Conservation (phyloP, 2,113 vertebrate genomes). For the Sarotherodon lohbergeri region DNA sequence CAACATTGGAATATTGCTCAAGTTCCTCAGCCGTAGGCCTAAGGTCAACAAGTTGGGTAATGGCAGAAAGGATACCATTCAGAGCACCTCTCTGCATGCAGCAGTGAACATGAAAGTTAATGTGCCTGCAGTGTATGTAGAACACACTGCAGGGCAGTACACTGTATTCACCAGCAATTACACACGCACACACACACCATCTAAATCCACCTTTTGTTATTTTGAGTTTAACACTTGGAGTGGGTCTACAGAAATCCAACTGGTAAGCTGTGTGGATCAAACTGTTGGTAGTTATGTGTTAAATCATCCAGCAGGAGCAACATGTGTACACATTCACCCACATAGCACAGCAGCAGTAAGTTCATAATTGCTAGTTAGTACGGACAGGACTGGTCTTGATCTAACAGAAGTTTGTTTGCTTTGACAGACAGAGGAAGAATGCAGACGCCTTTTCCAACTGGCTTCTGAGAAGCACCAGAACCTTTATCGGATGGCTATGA, state of each 20-base stretch:
- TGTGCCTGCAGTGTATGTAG: not conserved
- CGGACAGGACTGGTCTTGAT: fast-evolving
- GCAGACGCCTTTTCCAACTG: conserved; percentile 63
- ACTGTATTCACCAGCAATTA: not conserved
- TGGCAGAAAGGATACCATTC: not conserved
- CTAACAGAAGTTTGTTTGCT: not conserved
- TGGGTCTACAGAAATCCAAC: not conserved
- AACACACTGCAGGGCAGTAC: not conserved
- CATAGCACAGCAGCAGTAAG: not conserved
- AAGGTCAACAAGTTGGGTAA: not conserved
- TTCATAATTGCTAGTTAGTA: no score
- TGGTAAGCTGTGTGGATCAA: not conserved
- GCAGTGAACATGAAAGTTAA: not conserved
- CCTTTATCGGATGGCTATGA: conserved; percentile 83
- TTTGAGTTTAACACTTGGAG: not conserved
- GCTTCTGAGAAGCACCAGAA: conserved; percentile 82
- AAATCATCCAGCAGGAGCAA: fast-evolving
- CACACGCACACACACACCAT: not conserved
- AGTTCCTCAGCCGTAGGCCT: fast-evolving
- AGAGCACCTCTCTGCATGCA: not conserved
- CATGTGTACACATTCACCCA: not conserved
- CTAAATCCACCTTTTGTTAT: no score
- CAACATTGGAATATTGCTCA: not conserved
- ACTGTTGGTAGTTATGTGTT: not conserved
- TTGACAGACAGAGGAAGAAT: conserved; percentile 67